Conservation (phyloP, 2,888 invertebrate genomes). For the Halocaridina rubra region DNA sequence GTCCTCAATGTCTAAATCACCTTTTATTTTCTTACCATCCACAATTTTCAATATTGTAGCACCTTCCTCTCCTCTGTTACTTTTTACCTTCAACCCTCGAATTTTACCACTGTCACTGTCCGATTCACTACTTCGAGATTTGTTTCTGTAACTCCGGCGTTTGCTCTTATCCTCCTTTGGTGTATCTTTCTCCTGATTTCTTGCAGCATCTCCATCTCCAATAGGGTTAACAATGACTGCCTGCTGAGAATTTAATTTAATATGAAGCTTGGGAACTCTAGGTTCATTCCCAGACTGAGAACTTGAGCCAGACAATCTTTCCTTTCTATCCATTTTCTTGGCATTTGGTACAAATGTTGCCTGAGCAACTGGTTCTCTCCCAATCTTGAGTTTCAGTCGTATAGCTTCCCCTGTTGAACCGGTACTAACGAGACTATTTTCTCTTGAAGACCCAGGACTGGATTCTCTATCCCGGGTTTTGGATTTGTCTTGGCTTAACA, state of each 20-base stretch:
- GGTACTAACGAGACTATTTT: conserved; percentile 44
- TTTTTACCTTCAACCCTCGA: conserved; percentile 36
- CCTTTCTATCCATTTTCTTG: conserved; percentile 56
- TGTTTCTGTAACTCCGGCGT: conserved; percentile 54
- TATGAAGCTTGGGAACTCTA: conserved; percentile 61
- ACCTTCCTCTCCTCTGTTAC: conserved; percentile 37
- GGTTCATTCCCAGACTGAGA: conserved; percentile 42
- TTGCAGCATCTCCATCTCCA: conserved; percentile 41
- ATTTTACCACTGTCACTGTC: conserved; percentile 53
- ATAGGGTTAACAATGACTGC: conserved; percentile 59
- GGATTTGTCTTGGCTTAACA: conserved; percentile 21
- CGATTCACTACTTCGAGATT: conserved; percentile 48
- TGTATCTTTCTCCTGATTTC: conserved; percentile 39
- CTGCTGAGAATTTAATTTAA: conserved; percentile 58
- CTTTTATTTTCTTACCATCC: conserved; percentile 50
- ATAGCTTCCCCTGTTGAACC: conserved; percentile 39
- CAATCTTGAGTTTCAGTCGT: conserved; percentile 54
- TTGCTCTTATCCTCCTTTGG: conserved; percentile 41
- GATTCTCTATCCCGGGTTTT: conserved; percentile 44
- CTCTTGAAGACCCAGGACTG: conserved; percentile 44
- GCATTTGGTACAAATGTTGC: conserved; percentile 52
- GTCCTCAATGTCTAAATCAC: conserved; percentile 52
- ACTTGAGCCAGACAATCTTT: conserved; percentile 24
- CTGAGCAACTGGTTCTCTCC: conserved; percentile 53
- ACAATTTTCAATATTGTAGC: conserved; percentile 43